Base-by-base conservation (phyloP, 2,113 vertebrate genomes). In the Taurulus bubalis region DNA sequence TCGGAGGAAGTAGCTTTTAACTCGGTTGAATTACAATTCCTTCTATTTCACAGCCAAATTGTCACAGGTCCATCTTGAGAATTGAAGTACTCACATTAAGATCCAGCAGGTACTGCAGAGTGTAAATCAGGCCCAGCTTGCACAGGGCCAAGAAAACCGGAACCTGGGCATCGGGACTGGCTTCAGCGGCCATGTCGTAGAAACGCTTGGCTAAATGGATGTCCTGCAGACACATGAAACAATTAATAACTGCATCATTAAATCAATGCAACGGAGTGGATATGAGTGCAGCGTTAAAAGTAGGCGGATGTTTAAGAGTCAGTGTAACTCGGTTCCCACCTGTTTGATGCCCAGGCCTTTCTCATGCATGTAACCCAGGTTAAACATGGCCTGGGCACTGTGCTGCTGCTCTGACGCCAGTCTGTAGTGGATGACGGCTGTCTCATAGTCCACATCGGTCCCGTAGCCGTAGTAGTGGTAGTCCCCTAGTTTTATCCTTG, bases 101-200 rank as follows among this genome's bases (percentile, higher is more conserved):
- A 78, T 98, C 97, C 70, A 94, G 95, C 83, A 99, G 68, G 77
- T 97, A 98, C 90, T 99, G 96, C 69, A 97, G 88, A 53, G 96
- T 95, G 90, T 98, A 98, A 80, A 98, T 80, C 49, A 99, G 89
- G 3, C 97, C 96, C 77, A 99, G 89, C 85, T 99, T 99, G 90
- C 97, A 98, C 75, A 99, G 95, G 0, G 98, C 98, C 53, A 99
- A 93, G 91, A 99, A 99, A 64, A 99, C 98, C 0, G 98, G 98
- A 58, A 99, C 97, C 90, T 99, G 98, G 47, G 98, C 98, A 18
- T 99, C 98, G 8, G 97, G 97, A 86, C 98, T 99, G 80, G 98
- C 97, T 92, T 99, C 98, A 0, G 97, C 98, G 1, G 98, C 98
- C 98, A 99, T 99, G 90, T 99, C 98, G 74, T 99, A 99, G 85